Percentiles rank a stretch among this genome's conserved stretches.
These are phyloP conservation scores for Dicyrtomina minuta DNA, from an alignment of 2,888 invertebrate genomes.

Conservation along the genomic window DNA sequence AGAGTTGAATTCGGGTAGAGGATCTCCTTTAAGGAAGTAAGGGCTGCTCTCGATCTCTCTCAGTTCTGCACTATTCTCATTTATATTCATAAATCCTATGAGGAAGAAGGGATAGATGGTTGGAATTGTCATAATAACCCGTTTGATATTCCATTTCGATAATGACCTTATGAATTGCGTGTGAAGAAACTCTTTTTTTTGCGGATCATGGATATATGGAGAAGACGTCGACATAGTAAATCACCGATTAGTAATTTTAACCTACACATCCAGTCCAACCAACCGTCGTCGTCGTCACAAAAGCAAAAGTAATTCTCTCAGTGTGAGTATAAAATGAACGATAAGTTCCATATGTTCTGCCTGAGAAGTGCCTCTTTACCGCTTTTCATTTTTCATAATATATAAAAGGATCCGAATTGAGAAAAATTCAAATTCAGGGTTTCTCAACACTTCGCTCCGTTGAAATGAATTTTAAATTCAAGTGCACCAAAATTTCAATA, in stretches of 20 bases:
- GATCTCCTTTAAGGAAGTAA: too few relatives aligned
- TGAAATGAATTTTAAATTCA: too few relatives aligned
- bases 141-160: slow-evolving; percentile 13
- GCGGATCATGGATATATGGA: slow-evolving; percentile 16
- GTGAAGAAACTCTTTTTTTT: slow-evolving; percentile 14
- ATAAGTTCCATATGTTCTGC: slow-evolving; percentile 22
- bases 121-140: slow-evolving; percentile 2
- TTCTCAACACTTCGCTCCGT: too few relatives aligned
- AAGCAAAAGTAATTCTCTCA: too few relatives aligned
- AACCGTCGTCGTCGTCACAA: too few relatives aligned
- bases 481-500: too few relatives aligned
- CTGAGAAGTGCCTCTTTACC: slow-evolving; percentile 13
- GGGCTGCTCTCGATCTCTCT: not conserved
- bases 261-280: not conserved
- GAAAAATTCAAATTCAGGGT: too few relatives aligned
- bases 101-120: not conserved
- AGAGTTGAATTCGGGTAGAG: too few relatives aligned
- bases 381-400: not conserved
- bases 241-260: slow-evolving; percentile 22
- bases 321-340: too few relatives aligned
- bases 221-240: slow-evolving; percentile 13
- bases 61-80: slow-evolving; percentile 3
- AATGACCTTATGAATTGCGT: slow-evolving; percentile 25
- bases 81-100: slow-evolving; percentile 22
- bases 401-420: too few relatives aligned